Percentiles rank a stretch among this genome's conserved stretches.
Conservation (phyloP, 2,113 vertebrate species). For the Cololabis saira region DNA sequence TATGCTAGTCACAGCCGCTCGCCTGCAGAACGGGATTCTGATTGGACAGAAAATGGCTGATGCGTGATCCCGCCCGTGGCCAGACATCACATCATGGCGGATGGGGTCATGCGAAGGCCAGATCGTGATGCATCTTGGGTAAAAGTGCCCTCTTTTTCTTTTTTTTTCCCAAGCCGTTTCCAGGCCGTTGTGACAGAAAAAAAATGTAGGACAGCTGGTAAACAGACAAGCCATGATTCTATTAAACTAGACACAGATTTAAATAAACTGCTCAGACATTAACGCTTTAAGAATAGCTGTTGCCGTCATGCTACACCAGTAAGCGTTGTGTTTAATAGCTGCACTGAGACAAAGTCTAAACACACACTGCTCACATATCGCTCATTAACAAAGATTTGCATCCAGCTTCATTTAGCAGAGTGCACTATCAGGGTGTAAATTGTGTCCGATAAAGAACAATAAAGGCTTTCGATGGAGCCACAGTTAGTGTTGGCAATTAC, state of each 20-base stretch:
- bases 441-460: conserved; percentile 75
- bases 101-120: conserved; percentile 74
- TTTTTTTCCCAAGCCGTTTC: conserved; percentile 13
- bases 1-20: conserved; percentile 17
- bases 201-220: conserved; percentile 65
- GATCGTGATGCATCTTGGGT: conserved; percentile 71
- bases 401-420: conserved; percentile 73
- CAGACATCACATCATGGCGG: conserved; percentile 55
- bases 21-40: conserved; percentile 13
- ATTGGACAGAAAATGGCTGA: conserved; percentile 66
- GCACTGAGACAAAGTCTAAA: conserved; percentile 57
- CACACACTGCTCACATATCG: conserved; percentile 66
- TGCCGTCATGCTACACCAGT: conserved; percentile 41
- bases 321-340: conserved; percentile 55
- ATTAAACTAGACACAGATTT: conserved; percentile 59
- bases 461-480: conserved; percentile 58
- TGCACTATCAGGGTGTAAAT: conserved; percentile 68
- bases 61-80: conserved; percentile 45
- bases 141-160: conserved; percentile 49
- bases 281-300: conserved; percentile 30
- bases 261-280: conserved; percentile 64
- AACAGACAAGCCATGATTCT: conserved; percentile 48
- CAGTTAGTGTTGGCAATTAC: conserved; percentile 66
- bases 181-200: conserved; percentile 38
- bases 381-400: conserved; percentile 74